phyloP scores from a whole-genome alignment of 2,888 invertebrate genomes.

The Bedellia somnulentella region DNA sequence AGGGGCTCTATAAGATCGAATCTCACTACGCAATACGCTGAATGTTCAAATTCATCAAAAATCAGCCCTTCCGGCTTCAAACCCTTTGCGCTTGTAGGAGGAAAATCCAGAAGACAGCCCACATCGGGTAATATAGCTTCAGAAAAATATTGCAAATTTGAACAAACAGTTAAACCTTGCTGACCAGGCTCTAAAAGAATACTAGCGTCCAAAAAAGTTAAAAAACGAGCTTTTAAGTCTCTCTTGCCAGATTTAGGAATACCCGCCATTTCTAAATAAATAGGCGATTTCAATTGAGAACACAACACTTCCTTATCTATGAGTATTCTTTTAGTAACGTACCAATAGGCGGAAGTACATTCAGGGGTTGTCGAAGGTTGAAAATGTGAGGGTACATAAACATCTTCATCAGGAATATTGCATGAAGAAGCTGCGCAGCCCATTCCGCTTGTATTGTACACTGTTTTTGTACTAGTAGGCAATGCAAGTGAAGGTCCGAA shows the following conservation, averaged over 20 bases:
- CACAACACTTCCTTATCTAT: slow-evolving; percentile 23
- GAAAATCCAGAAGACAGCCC: slow-evolving; percentile 28
- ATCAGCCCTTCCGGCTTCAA: too few species aligned
- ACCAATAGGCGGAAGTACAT: slow-evolving; percentile 38
- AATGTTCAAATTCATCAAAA: slow-evolving; percentile 29
- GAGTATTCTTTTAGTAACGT: slow-evolving; percentile 37
- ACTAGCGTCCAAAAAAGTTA: slow-evolving; percentile 33
- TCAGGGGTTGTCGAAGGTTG: slow-evolving; percentile 12
- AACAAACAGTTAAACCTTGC: slow-evolving; percentile 24
- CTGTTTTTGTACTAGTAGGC: slow-evolving; percentile 21
- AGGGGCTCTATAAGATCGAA: slow-evolving; percentile 35
- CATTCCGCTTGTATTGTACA: slow-evolving; percentile 16
- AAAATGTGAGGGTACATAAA: too few species aligned
- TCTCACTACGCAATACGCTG: slow-evolving; percentile 26
- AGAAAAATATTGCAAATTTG: slow-evolving; percentile 24
- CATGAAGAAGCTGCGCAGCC: slow-evolving; percentile 28
- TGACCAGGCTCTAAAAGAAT: slow-evolving; percentile 34
- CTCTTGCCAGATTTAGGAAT: slow-evolving; percentile 33
- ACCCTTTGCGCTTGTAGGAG: slow-evolving; percentile 38
- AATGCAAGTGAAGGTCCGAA: too few species aligned
- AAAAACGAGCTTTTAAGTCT: slow-evolving; percentile 35
- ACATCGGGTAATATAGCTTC: slow-evolving; percentile 23
- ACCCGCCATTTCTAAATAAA: slow-evolving; percentile 41
- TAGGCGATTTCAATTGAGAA: slow-evolving; percentile 20
- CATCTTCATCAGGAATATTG: slow-evolving; percentile 24